A percentile compares a stretch with the other conserved stretches of the same genome.
phyloP scores from a whole-genome alignment of 2,888 invertebrate species.

The Sphaerophoria rueppellii region DNA sequence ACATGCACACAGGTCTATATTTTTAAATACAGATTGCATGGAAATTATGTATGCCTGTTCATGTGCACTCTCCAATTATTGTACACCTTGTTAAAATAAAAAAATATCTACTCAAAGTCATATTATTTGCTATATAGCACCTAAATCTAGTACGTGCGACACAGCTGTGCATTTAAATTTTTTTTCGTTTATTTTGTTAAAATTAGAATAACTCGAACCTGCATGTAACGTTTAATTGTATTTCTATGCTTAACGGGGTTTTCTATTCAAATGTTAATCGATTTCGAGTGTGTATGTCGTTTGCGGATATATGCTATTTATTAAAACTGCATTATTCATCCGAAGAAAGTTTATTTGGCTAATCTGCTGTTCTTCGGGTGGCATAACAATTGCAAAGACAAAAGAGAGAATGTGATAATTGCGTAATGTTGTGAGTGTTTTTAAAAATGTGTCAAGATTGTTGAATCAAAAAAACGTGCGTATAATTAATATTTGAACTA shows the following conservation, averaged over 20 bases:
- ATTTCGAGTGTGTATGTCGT: constrained; percentile 28
- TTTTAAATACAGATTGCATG: too few species aligned
- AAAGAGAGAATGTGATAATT: neutral
- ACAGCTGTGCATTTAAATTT: constrained; percentile 13
- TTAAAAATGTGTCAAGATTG: constrained; percentile 8
- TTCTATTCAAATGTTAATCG: constrained; percentile 43
- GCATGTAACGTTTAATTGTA: constrained; percentile 43
- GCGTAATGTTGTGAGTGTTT: constrained; percentile 23
- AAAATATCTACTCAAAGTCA: neutral
- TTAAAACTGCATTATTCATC: constrained; percentile 57
- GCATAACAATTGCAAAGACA: neutral
- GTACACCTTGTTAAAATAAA: too few species aligned
- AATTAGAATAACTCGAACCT: neutral
- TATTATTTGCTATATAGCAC: neutral
- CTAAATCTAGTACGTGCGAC: constrained; percentile 3
- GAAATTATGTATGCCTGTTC: too few species aligned
- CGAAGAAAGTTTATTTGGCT: constrained; percentile 51
- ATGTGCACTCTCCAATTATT: too few species aligned
- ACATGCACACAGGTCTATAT: too few species aligned
- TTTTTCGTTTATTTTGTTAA: neutral
- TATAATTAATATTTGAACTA: too few species aligned
- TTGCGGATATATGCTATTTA: constrained; percentile 52
- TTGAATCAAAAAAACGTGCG: too few species aligned
- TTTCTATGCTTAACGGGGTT: constrained; percentile 33
- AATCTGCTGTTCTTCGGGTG: constrained; percentile 29